phyloP scores from a whole-genome alignment of 2,113 vertebrate species.

The Megaptera novaeangliae region DNA sequence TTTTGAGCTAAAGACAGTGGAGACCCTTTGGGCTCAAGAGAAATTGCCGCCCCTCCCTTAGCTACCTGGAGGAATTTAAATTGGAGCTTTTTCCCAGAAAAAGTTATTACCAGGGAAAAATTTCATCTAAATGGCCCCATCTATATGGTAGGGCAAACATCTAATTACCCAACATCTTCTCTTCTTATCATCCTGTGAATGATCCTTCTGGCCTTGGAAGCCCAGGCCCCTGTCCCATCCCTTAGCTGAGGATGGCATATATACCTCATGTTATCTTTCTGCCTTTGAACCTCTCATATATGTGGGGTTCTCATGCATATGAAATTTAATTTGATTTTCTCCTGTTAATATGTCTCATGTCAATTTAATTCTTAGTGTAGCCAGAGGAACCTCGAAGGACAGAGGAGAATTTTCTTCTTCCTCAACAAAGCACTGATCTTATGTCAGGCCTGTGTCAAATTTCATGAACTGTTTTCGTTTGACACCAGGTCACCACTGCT shows the following conservation, averaged over 20 bases:
- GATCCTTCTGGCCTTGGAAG: background rate
- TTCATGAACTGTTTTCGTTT: background rate
- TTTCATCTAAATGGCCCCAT: too few relatives aligned
- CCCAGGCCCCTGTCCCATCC: background rate
- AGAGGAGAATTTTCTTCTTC: background rate
- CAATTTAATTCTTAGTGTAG: background rate
- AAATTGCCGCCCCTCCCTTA: background rate
- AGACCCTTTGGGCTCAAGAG: background rate
- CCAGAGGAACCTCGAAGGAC: background rate
- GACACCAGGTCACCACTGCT: background rate
- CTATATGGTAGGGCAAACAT: background rate
- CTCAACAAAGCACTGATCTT: background rate
- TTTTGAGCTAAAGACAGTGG: background rate
- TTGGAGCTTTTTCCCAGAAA: too few relatives aligned
- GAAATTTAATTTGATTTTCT: background rate
- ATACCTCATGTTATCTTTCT: background rate
- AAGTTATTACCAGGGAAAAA: too few relatives aligned
- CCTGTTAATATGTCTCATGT: background rate
- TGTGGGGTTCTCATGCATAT: background rate
- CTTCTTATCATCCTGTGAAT: background rate
- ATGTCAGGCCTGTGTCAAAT: background rate
- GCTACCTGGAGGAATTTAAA: background rate
- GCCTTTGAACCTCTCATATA: background rate
- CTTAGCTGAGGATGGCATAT: background rate
- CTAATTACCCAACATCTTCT: background rate